Percentiles rank a stretch among this genome's conserved stretches.
Evolutionary conservation across 1,140 invertebrate species (phyloP).

Genomic region (Goniozus legneri): DNA sequence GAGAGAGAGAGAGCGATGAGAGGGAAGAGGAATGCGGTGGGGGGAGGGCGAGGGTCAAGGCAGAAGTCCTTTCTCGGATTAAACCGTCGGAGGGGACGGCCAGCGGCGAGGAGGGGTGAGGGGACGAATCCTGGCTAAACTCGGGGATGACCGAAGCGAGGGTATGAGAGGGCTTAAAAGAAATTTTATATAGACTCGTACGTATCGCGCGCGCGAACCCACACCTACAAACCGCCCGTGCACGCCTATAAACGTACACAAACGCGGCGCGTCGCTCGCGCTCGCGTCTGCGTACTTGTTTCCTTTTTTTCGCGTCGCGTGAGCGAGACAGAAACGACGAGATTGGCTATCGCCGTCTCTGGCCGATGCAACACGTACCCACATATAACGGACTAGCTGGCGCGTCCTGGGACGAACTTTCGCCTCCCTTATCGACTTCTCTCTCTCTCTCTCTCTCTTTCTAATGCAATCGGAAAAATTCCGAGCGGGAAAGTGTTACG

Average conservation of each 20-base stretch:
- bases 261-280: too few relatives aligned
- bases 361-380: too few relatives aligned
- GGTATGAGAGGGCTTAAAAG: slow-evolving; percentile 10
- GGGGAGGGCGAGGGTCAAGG: slow-evolving; percentile 16
- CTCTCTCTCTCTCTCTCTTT: too few relatives aligned
- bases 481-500: too few relatives aligned
- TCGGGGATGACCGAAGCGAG: slow-evolving; percentile 11
- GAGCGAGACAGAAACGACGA: too few relatives aligned
- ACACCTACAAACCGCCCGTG: too few relatives aligned
- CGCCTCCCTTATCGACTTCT: slow-evolving; percentile 15
- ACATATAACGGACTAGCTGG: background rate
- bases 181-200: slow-evolving; percentile 1
- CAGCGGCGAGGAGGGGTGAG: slow-evolving; percentile 12
- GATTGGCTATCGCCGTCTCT: too few relatives aligned
- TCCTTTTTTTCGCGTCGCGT: slow-evolving; percentile 14
- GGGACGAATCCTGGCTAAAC: background rate
- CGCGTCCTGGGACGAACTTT: background rate
- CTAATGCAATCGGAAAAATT: too few relatives aligned
- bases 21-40: slow-evolving; percentile 6
- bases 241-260: too few relatives aligned
- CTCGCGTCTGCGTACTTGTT: slow-evolving; percentile 31
- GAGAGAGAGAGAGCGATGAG: too few relatives aligned
- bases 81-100: background rate
- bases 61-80: slow-evolving; percentile 13
- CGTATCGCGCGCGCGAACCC: background rate